A percentile compares a stretch with the other conserved stretches of the same genome.
phyloP scores from a whole-genome alignment of 2,797 vertebrate genomes.

The Aeoliscus strigatus region DNA sequence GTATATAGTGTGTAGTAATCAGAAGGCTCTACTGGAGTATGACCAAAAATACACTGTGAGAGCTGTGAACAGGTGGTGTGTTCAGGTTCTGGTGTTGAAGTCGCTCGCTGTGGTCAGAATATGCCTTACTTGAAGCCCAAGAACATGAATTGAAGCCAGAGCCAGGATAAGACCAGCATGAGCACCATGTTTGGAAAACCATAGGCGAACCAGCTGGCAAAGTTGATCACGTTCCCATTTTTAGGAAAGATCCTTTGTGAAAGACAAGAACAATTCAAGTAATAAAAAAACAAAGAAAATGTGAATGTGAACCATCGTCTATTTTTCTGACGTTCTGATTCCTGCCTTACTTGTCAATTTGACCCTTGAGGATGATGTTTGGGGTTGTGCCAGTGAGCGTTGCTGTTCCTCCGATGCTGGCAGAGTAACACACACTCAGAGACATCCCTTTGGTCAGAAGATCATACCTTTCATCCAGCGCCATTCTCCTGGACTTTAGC shows the following conservation, averaged over 20 bases:
- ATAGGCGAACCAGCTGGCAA: constrained; percentile 87
- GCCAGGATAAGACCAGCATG: constrained; percentile 77
- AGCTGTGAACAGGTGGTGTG: too few species aligned
- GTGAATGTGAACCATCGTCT: too few species aligned
- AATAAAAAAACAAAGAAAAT: too few species aligned
- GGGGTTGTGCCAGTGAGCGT: constrained; percentile 90
- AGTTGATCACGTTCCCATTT: constrained; percentile 79
- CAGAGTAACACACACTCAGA: constrained; percentile 84
- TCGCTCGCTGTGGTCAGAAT: too few species aligned
- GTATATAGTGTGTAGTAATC: too few species aligned
- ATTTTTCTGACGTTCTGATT: background rate
- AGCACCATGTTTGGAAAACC: constrained; percentile 83
- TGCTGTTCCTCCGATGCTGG: constrained; percentile 91
- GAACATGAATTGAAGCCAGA: constrained; percentile 85
- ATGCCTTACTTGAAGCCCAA: constrained; percentile 82
- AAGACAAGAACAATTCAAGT: too few species aligned
- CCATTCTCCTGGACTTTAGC: constrained; percentile 33
- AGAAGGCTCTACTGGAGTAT: too few species aligned
- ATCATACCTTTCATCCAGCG: constrained; percentile 62
- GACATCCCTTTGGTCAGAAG: constrained; percentile 83
- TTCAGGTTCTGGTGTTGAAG: too few species aligned
- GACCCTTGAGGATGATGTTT: constrained; percentile 91
- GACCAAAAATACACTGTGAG: too few species aligned
- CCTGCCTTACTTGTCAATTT: constrained; percentile 80
- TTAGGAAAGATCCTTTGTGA: constrained; percentile 69